A percentile compares a stretch with the other conserved stretches of the same genome.
Evolutionary conservation across 2,797 vertebrate genomes (phyloP).

Genomic region (Lindbergichthys nudifrons): DNA sequence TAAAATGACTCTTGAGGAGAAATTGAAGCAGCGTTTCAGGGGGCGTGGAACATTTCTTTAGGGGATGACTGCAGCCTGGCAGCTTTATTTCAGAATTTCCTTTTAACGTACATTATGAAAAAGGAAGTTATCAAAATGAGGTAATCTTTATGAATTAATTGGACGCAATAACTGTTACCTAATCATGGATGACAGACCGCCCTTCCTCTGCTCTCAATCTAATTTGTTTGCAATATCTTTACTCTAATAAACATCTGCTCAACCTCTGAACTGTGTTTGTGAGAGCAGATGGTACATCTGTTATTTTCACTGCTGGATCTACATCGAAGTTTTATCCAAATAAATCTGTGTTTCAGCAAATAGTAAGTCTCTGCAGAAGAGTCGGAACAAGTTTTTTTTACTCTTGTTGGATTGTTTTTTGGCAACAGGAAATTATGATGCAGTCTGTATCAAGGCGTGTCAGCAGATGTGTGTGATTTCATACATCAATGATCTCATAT

Average conservation of each 20-base stretch:
- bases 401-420: constrained; percentile 6
- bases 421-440: constrained; percentile 18
- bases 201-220: constrained; percentile 49
- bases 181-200: constrained; percentile 41
- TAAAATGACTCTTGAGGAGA: neutral
- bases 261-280: constrained; percentile 36
- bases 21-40: neutral
- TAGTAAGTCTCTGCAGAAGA: constrained; percentile 19
- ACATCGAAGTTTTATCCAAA: constrained; percentile 14
- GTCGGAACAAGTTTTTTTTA: neutral
- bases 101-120: neutral
- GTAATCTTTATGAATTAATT: constrained; percentile 31
- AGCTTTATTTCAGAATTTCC: constrained; percentile 27
- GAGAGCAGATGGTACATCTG: constrained; percentile 52
- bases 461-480: constrained; percentile 38
- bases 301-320: constrained; percentile 15
- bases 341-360: constrained; percentile 32
- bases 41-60: neutral
- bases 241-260: constrained; percentile 63
- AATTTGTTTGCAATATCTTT: constrained; percentile 60
- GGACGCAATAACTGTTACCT: constrained; percentile 50
- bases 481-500: constrained; percentile 20
- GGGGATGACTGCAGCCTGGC: neutral
- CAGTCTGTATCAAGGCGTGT: constrained; percentile 9
- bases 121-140: neutral